phyloP scores from a whole-genome alignment of 1,140 invertebrate genomes.

The Belonocnema kinseyi region DNA sequence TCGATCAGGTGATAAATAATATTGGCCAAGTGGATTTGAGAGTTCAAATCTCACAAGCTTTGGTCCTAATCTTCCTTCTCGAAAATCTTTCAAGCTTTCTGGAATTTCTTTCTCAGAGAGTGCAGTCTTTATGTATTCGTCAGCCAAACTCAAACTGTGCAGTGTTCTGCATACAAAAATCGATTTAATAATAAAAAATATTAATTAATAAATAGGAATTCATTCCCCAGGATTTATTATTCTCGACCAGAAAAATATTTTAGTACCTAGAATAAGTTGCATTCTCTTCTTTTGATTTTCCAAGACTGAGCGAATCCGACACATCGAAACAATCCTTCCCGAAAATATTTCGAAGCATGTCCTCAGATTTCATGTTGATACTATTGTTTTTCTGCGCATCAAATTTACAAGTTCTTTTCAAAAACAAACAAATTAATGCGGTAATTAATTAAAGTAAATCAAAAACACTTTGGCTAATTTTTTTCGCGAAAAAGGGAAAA shows the following conservation, averaged over 20 bases:
- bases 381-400: too few species aligned
- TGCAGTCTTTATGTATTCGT: constrained; percentile 57
- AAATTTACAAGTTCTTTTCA: too few species aligned
- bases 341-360: constrained; percentile 63
- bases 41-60: constrained; percentile 80
- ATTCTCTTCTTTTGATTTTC: constrained; percentile 50
- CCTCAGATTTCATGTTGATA: constrained; percentile 54
- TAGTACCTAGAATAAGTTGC: constrained; percentile 53
- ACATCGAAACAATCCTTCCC: constrained; percentile 45
- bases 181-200: constrained; percentile 24
- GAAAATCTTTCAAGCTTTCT: constrained; percentile 66
- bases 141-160: constrained; percentile 53
- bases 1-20: constrained; percentile 79
- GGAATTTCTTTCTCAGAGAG: constrained; percentile 46
- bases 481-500: too few species aligned
- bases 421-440: too few species aligned
- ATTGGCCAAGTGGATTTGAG: constrained; percentile 76
- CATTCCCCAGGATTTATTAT: constrained; percentile 30
- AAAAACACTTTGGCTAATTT: too few species aligned
- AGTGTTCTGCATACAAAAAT: constrained; percentile 49
- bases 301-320: constrained; percentile 24
- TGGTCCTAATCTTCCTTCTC: constrained; percentile 75
- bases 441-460: too few species aligned
- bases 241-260: neutral
- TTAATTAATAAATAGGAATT: constrained; percentile 26